Evolutionary conservation across 2,888 invertebrate genomes (phyloP), one percentile per base, ranked within the genome.

Genomic region (Leucophenga montana): DNA sequence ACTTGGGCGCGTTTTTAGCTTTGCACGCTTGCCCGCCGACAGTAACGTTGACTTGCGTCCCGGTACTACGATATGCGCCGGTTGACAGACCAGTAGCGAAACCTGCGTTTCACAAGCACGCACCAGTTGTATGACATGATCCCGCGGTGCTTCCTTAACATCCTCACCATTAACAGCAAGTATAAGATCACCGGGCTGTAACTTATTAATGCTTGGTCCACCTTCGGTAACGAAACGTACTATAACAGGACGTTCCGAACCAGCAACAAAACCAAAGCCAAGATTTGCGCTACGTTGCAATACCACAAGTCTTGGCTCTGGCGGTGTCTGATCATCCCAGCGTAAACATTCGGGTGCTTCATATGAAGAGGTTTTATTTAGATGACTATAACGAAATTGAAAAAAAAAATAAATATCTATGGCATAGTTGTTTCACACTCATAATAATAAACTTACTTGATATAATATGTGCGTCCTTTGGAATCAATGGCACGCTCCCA

Each of bases 211-310:
- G 87, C 97, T 97, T 1, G 97, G 97, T 13, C 97, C 97, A 84
- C 95, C 96, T 89, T 95, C 95, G 0, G 95, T 95, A 16, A 95
- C 95, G 85, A 95, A 95, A 73, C 97, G 92, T 27, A 97, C 97
- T 71, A 97, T 94, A 64, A 97, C 97, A 0, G 97, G 97, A 81
- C 94, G 93, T 88, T 97, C 97, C 48, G 96, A 96, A 14, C 97
- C 97, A 0, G 97, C 97, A n/a, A 97, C 97, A 88, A 97, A 97
- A 1, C 97, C 97, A 87, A 97, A 97, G 0, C 97, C 97, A 73
- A 96, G 91, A 68, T 94, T 93, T 0, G 94, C 90, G 78, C 95
- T 94, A 56, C 97, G 89, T 77, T 92, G 91, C 75, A 97, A 91
- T 75, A 92, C 91, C 70, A 96, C 94, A 66, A 93, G 91, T 13